Percentiles rank a stretch among this genome's conserved stretches.
These are phyloP conservation scores for Lasioglossum marginatum DNA, from an alignment of 2,888 invertebrate species.

Conservation along the genomic window DNA sequence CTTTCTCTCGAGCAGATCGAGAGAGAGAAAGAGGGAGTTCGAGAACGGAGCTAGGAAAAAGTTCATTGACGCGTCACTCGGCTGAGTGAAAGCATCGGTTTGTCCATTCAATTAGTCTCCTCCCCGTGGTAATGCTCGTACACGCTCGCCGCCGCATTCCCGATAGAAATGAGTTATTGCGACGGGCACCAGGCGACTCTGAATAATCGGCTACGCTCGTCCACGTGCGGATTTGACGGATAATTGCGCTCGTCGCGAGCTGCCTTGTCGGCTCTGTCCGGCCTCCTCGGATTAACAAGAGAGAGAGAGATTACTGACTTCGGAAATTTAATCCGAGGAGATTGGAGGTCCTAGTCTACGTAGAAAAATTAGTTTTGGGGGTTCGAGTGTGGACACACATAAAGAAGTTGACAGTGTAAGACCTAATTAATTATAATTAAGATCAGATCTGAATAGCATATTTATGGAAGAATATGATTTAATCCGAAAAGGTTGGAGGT, in stretches of 20 bases:
- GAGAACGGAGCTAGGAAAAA: constrained; percentile 13
- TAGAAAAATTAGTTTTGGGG: no score
- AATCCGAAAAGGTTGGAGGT: background rate
- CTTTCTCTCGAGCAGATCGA: background rate
- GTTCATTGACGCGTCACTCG: constrained; percentile 24
- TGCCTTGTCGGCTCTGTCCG: background rate
- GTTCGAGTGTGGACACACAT: background rate
- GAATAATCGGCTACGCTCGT: constrained; percentile 7
- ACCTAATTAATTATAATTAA: no score
- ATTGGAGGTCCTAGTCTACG: no score
- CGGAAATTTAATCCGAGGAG: background rate
- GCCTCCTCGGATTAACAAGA: background rate
- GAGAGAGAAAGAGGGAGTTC: background rate
- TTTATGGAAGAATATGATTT: no score
- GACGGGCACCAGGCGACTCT: constrained; percentile 21
- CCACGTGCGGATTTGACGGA: background rate
- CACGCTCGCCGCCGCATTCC: constrained; percentile 3
- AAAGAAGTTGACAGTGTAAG: background rate
- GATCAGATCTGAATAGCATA: no score
- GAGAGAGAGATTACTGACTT: background rate
- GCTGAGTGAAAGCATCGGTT: constrained; percentile 44
- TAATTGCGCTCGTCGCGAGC: background rate
- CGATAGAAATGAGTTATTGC: constrained; percentile 54
- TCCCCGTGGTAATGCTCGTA: background rate
- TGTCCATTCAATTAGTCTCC: constrained; percentile 48